Evolutionary conservation across 1,140 invertebrate species (phyloP).

Genomic region (Akabosia matsudoensis): DNA sequence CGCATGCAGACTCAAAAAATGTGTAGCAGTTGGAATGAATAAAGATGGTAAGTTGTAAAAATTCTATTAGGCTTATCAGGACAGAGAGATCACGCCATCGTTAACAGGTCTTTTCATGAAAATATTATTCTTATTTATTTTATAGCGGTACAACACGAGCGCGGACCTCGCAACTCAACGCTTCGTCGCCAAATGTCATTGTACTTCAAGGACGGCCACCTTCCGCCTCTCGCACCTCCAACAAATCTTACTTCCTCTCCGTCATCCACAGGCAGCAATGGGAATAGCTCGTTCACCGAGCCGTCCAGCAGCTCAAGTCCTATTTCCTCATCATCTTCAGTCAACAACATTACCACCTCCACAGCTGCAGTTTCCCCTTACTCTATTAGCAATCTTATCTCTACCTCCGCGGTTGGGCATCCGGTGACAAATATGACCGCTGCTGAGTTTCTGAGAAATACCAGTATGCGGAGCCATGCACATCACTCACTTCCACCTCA

Average conservation of each 20-base stretch:
- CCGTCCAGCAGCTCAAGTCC: slow-evolving; percentile 37
- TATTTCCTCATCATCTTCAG: neutral
- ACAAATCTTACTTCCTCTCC: slow-evolving; percentile 23
- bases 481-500: slow-evolving; percentile 26
- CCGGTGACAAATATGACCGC: neutral
- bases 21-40: slow-evolving; percentile 60
- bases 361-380: slow-evolving; percentile 25
- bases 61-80: neutral
- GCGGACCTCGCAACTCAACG: slow-evolving; percentile 92
- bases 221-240: slow-evolving; percentile 42
- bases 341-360: neutral
- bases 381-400: slow-evolving; percentile 26
- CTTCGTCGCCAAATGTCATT: slow-evolving; percentile 79
- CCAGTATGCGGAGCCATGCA: neutral
- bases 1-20: slow-evolving; percentile 58
- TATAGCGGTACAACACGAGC: slow-evolving; percentile 94
- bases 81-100: no score
- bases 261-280: slow-evolving; percentile 1
- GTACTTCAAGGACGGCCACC: slow-evolving; percentile 63
- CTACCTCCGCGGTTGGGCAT: slow-evolving; percentile 8
- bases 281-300: neutral
- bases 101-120: neutral
- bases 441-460: neutral
- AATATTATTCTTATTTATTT: slow-evolving; percentile 38
- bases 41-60: slow-evolving; percentile 54